These are phyloP conservation scores for Drosophila peninsularis DNA, from an alignment of 2,888 invertebrate species.

Conservation along the genomic window DNA sequence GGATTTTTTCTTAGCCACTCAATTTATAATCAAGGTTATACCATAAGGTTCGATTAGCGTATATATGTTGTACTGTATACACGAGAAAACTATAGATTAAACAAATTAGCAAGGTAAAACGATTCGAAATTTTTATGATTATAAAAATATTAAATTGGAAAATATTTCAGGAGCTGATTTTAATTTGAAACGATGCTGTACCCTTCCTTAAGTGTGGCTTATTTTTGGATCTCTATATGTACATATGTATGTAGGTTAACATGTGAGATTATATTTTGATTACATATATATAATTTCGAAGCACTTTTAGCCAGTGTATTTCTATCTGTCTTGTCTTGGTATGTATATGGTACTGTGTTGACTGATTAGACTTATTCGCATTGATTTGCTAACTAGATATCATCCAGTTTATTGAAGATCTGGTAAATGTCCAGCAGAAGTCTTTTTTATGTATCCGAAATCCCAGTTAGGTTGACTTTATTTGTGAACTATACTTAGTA, in stretches of 20 bases:
- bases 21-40: slow-evolving; percentile 43
- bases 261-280: slow-evolving; percentile 1
- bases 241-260: slow-evolving; percentile 9
- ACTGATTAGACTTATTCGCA: background rate
- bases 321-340: background rate
- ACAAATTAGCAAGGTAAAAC: slow-evolving; percentile 33
- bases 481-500: background rate
- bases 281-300: slow-evolving; percentile 1
- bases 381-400: background rate
- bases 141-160: slow-evolving; percentile 30
- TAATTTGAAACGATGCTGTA: slow-evolving; percentile 9
- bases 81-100: slow-evolving; percentile 35
- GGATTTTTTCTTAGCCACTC: slow-evolving; percentile 42
- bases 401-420: background rate
- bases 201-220: background rate
- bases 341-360: background rate
- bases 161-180: slow-evolving; percentile 18
- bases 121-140: slow-evolving; percentile 30
- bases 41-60: slow-evolving; percentile 43
- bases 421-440: too few relatives aligned
- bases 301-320: background rate
- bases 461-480: background rate
- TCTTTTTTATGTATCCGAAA: too few relatives aligned
- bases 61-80: slow-evolving; percentile 45
- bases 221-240: slow-evolving; percentile 15